A percentile compares a stretch with the other conserved stretches of the same genome.
phyloP scores from a whole-genome alignment of 2,113 vertebrate species.

The Benitochromis conjunctus region DNA sequence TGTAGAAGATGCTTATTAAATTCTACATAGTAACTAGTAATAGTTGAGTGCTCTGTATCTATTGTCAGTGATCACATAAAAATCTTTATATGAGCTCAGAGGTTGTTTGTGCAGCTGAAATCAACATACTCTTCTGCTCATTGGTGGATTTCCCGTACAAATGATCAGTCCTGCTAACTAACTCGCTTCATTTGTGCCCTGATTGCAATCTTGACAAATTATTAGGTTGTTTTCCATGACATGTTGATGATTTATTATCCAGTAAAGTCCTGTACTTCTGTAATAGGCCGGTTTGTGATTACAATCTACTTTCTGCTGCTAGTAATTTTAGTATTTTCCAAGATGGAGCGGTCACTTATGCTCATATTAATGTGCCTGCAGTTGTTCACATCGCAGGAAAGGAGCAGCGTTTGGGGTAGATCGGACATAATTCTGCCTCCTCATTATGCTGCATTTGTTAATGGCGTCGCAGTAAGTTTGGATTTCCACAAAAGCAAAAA shows the following conservation, averaged over 20 bases:
- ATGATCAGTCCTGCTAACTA: background rate
- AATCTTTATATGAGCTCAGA: background rate
- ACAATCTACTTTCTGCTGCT: background rate
- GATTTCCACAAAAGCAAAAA: background rate
- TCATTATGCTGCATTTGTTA: slow-evolving; percentile 86
- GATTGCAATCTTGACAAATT: background rate
- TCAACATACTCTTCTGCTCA: background rate
- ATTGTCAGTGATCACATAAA: background rate
- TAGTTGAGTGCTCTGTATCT: background rate
- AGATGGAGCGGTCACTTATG: background rate
- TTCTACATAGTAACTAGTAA: background rate
- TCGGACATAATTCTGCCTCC: slow-evolving; percentile 75
- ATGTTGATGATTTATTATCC: background rate
- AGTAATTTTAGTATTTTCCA: background rate
- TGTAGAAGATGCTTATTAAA: background rate
- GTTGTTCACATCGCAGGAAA: slow-evolving; percentile 74
- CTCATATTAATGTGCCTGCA: slow-evolving; percentile 16
- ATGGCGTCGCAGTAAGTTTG: slow-evolving; percentile 86
- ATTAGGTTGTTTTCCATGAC: background rate
- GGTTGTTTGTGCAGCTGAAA: background rate
- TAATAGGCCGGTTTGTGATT: background rate
- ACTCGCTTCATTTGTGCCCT: background rate
- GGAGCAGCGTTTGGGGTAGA: slow-evolving; percentile 84
- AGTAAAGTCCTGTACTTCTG: background rate
- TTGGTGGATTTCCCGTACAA: background rate